Percentiles rank a stretch among this genome's conserved stretches.
Conservation (phyloP, 2,797 vertebrate species). For the Pangasius krempfi region DNA sequence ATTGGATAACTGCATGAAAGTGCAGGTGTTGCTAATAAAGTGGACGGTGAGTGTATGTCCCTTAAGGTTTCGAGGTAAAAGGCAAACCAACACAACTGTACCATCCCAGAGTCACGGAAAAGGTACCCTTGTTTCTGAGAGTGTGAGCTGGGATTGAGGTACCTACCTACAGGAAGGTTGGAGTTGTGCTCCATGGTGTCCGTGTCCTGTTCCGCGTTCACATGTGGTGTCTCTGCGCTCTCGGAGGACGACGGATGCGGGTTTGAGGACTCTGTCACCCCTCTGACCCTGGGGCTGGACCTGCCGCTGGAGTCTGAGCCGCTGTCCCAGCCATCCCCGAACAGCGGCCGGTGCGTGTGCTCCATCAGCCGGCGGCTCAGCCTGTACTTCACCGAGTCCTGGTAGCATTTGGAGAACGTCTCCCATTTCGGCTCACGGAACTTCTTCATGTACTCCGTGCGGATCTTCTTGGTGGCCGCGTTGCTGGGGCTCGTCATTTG, state of each 20-base stretch:
- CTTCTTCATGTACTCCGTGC: conserved; percentile 93
- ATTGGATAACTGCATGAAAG: no score
- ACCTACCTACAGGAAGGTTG: conserved; percentile 47
- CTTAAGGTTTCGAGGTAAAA: no score
- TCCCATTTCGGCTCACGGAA: conserved; percentile 90
- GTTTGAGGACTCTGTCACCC: conserved; percentile 58
- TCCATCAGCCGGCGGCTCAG: conserved; percentile 87
- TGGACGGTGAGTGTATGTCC: no score
- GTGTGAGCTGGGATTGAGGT: background rate
- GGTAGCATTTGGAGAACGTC: conserved; percentile 86
- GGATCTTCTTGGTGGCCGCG: conserved; percentile 73
- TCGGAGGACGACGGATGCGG: conserved; percentile 42
- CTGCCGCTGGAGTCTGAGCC: conserved; percentile 74
- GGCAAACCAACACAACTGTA: background rate
- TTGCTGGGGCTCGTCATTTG: conserved; percentile 46
- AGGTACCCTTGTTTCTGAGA: background rate
- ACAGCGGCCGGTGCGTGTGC: conserved; percentile 88
- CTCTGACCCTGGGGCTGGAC: conserved; percentile 69
- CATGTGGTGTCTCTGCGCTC: conserved; percentile 26
- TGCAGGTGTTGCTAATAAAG: no score
- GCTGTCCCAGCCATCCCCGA: conserved; percentile 85
- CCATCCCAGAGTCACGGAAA: background rate
- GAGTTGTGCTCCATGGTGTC: conserved; percentile 31
- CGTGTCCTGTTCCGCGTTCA: conserved; percentile 43
- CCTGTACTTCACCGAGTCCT: conserved; percentile 88